Evolutionary conservation across 2,113 vertebrate genomes (phyloP), one percentile per base, ranked within the genome.

Genomic region (Petrocephalus microphthalmus): DNA sequence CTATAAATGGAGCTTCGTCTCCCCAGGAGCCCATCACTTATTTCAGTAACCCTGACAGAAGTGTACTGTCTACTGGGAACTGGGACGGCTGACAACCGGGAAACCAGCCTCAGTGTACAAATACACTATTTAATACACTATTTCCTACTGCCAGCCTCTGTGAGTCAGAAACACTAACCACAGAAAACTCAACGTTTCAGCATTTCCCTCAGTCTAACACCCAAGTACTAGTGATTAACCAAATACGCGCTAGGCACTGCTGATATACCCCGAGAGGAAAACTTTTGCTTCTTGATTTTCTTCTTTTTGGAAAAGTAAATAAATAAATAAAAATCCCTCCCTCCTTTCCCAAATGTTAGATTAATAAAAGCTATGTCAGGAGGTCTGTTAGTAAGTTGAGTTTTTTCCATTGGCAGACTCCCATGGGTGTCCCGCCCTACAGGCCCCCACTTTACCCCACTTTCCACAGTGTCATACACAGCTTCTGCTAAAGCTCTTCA

Each of bases 401-500:
- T 2, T 67, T 74, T 83, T 89, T 88, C 74, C 56, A 84, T 86
- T 87, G 17, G 90, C 84, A 91, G 29, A 91, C 87, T 89, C 91
- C 90, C 92, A 91, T 91, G 89, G 47, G 67, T 54, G 89, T 84
- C 88, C 89, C 84, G 57, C 47, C 86, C 64, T 86, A 20, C 17
- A 33, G 51, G n/a, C 47, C 29, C 49, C 87, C 25, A 42, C 87
- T 56, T 71, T 37, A 74, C 42, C 15, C 52, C 19, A 20, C 13
- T 71, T 45, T 19, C 51, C 42, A 7, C 45, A 25, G 85, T 29
- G 52, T 86, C 37, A 52, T 81, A 45, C 5, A 78, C 89, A 17
- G 71, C 60, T 78, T 49, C 60, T 19, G 49, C 17, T 11, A 29
- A 51, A 29, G 47, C 17, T 5, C n/a, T 22, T 51, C 45, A 7